Percentiles rank a stretch among this genome's conserved stretches.
phyloP scores from a whole-genome alignment of 2,888 invertebrate species.

The Asteroscopus sphinx region DNA sequence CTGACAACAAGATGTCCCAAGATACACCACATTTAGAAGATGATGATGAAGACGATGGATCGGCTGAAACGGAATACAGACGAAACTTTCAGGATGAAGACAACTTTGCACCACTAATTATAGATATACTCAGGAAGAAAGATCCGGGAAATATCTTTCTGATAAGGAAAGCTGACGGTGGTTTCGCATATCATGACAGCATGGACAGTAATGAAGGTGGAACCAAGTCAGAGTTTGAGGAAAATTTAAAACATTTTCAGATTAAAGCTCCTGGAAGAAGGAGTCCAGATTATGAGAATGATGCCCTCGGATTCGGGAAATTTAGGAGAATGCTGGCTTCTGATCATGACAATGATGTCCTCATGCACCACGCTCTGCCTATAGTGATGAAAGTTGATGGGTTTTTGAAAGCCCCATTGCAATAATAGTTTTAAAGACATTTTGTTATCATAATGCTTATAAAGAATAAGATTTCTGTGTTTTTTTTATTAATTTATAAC shows the following conservation, averaged over 20 bases:
- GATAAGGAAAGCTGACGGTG: conserved; percentile 21
- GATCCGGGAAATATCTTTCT: neutral
- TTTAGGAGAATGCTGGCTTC: conserved; percentile 22
- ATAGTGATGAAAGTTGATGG: conserved; percentile 71
- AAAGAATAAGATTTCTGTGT: neutral
- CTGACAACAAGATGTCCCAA: conserved; percentile 55
- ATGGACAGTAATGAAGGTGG: conserved; percentile 55
- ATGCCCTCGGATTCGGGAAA: conserved; percentile 27
- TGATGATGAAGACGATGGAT: neutral
- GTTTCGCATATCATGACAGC: conserved; percentile 64
- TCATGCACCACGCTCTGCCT: conserved; percentile 74
- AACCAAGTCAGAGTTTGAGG: conserved; percentile 55
- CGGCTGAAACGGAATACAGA: conserved; percentile 51
- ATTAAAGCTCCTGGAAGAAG: conserved; percentile 20
- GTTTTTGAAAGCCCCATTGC: conserved; percentile 64
- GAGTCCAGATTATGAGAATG: conserved; percentile 33
- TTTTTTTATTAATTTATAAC: neutral
- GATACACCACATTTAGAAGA: conserved; percentile 5
- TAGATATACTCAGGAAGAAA: neutral
- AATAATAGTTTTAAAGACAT: conserved; percentile 16
- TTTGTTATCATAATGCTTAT: neutral
- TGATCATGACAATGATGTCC: conserved; percentile 58
- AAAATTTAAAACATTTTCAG: conserved; percentile 59
- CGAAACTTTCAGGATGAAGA: conserved; percentile 23
- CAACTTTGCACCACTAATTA: neutral